These are phyloP conservation scores for Brienomyrus longianalis DNA, from an alignment of 2,113 vertebrate species.

Conservation along the genomic window DNA sequence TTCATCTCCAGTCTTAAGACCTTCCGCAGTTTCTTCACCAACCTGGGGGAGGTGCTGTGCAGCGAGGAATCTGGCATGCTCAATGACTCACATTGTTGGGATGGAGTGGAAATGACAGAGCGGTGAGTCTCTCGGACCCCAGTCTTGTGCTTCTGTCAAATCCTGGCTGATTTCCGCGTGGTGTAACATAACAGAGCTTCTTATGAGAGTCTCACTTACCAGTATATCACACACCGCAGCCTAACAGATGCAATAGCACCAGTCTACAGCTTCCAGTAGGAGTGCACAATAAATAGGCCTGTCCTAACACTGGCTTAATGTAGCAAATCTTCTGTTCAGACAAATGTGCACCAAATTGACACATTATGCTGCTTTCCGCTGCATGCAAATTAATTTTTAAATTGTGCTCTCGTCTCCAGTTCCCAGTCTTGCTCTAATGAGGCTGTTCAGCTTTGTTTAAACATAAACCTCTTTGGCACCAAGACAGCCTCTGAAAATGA, in stretches of 20 bases:
- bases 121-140: conserved; percentile 58
- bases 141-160: not conserved
- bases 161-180: not conserved
- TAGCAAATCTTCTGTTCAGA: not conserved
- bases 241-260: not conserved
- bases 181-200: not conserved
- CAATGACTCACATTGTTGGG: conserved; percentile 91
- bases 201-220: not conserved
- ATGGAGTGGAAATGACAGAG: conserved; percentile 85
- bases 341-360: not conserved
- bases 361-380: not conserved
- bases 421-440: not conserved
- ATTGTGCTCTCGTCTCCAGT: not conserved
- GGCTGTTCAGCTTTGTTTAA: not conserved
- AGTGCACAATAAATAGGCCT: not conserved
- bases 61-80: conserved; percentile 70
- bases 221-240: not conserved
- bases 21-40: conserved; percentile 82
- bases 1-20: conserved; percentile 68
- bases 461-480: not conserved
- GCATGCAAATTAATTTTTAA: not conserved
- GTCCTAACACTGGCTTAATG: not conserved
- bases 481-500: not conserved
- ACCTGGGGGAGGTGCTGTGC: conserved; percentile 80
- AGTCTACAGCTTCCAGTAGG: not conserved